phyloP scores from a whole-genome alignment of 2,888 invertebrate species.

The Erebia palarica region DNA sequence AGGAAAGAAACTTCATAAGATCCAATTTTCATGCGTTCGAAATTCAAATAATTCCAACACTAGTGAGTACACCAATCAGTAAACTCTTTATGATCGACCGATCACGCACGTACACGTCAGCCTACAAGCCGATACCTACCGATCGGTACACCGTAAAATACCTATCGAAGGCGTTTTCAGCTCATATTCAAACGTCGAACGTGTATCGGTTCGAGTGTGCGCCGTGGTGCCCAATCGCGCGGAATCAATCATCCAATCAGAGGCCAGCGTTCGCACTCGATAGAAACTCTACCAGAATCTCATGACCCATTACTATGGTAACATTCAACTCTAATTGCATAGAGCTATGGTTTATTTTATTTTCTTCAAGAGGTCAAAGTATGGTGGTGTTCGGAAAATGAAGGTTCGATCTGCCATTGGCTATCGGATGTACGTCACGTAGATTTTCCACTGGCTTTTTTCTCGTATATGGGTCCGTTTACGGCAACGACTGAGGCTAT shows the following conservation, averaged over 20 bases:
- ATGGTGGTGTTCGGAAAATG: conserved; percentile 46
- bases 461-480: conserved; percentile 55
- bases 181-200: conserved; percentile 63
- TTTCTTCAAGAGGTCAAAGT: background rate
- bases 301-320: conserved; percentile 44
- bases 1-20: no score
- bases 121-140: conserved; percentile 47
- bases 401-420: conserved; percentile 78
- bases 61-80: conserved; percentile 2
- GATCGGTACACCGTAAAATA: conserved; percentile 57
- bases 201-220: conserved; percentile 83
- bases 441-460: conserved; percentile 72
- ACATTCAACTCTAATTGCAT: conserved; percentile 30
- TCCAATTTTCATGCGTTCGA: background rate
- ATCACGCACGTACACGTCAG: conserved; percentile 48
- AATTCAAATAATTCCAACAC: background rate
- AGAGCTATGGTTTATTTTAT: conserved; percentile 35
- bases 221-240: conserved; percentile 78
- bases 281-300: conserved; percentile 51
- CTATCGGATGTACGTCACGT: conserved; percentile 72
- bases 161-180: conserved; percentile 70
- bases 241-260: conserved; percentile 83
- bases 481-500: conserved; percentile 50
- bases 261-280: conserved; percentile 63
- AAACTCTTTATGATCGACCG: conserved; percentile 45